phyloP scores from a whole-genome alignment of 2,113 vertebrate genomes.

The Cynoglossus semilaevis region DNA sequence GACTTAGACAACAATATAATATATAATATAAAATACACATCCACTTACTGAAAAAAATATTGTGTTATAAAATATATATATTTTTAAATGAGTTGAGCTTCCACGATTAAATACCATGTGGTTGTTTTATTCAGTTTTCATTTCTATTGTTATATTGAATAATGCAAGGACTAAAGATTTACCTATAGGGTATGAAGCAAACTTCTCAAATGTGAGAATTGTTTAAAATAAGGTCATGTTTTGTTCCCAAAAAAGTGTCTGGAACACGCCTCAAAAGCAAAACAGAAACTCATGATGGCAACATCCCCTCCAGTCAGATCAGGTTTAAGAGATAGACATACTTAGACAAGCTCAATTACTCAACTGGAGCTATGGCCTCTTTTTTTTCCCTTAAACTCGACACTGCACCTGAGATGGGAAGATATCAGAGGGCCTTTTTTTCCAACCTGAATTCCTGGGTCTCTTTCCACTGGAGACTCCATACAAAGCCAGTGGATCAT shows the following conservation, averaged over 20 bases:
- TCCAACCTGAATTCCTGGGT: conserved; percentile 63
- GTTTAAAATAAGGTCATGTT: background rate
- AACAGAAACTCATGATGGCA: background rate
- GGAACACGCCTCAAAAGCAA: background rate
- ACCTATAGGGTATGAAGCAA: background rate
- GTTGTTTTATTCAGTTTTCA: no score
- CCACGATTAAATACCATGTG: no score
- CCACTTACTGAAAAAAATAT: no score
- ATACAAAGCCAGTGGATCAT: conserved; percentile 52
- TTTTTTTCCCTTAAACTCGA: conserved; percentile 50
- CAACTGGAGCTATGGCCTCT: conserved; percentile 28
- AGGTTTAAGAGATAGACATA: conserved; percentile 9
- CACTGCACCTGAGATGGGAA: conserved; percentile 59
- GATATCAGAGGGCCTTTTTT: conserved; percentile 65
- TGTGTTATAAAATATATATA: no score
- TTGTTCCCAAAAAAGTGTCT: background rate
- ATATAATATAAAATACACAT: no score
- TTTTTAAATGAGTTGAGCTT: no score
- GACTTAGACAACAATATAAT: no score
- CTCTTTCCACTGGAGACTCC: conserved; percentile 70
- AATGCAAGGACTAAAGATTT: no score
- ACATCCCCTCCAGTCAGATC: background rate
- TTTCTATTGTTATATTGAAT: no score
- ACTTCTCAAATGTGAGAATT: background rate
- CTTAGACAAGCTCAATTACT: conserved; percentile 11